Conservation (phyloP, 2,113 vertebrate genomes). For the Cavia porcellus region DNA sequence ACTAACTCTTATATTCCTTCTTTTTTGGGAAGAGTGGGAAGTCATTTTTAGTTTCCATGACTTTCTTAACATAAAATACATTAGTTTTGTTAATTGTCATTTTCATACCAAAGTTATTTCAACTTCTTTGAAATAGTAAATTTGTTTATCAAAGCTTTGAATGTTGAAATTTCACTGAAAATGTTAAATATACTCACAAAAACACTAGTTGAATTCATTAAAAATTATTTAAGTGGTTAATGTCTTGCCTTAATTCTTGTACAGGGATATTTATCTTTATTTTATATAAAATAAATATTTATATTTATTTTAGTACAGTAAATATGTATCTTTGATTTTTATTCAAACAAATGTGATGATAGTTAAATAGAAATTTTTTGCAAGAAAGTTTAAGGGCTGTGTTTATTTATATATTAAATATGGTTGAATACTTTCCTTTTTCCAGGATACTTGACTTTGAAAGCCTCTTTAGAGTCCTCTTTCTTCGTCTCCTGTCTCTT, state of each 20-base stretch:
- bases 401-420: slow-evolving; percentile 38
- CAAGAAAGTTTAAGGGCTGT: slow-evolving; percentile 46
- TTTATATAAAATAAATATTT: too few relatives aligned
- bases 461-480: not conserved
- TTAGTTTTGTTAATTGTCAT: slow-evolving; percentile 18
- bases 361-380: slow-evolving; percentile 6
- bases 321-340: not conserved
- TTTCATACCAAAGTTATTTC: slow-evolving; percentile 21
- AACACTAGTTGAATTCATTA: not conserved
- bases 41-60: not conserved
- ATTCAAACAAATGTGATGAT: slow-evolving; percentile 14
- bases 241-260: slow-evolving; percentile 33
- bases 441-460: slow-evolving; percentile 47
- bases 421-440: not conserved
- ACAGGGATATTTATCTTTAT: not conserved
- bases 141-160: not conserved
- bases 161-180: not conserved
- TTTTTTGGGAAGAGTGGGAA: not conserved
- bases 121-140: not conserved
- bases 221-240: slow-evolving; percentile 27
- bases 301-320: too few relatives aligned
- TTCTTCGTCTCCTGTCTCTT: not conserved
- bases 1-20: not conserved
- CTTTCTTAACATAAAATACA: slow-evolving; percentile 24
- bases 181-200: slow-evolving; percentile 1